Conservation (phyloP, 2,797 vertebrate species). For the Eptatretus atami region DNA sequence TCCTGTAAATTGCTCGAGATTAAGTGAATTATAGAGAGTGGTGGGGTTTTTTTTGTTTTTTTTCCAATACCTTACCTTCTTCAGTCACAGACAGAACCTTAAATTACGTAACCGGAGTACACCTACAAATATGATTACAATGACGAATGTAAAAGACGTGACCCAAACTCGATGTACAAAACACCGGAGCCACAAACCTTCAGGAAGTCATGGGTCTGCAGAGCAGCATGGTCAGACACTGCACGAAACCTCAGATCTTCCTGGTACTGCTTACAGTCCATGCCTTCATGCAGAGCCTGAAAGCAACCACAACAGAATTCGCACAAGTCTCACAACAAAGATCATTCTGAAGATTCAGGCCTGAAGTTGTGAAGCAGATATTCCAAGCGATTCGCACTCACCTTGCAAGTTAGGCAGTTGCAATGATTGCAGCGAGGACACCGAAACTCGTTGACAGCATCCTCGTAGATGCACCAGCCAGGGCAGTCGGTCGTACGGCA, state of each 20-base stretch:
- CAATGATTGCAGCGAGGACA: slow-evolving; percentile 34
- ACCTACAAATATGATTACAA: no score
- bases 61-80: no score
- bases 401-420: slow-evolving; percentile 53
- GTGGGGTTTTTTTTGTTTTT: no score
- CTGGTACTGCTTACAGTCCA: slow-evolving; percentile 54
- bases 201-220: slow-evolving; percentile 29
- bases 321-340: not conserved
- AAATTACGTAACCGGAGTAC: no score
- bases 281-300: slow-evolving; percentile 36
- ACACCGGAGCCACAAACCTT: slow-evolving; percentile 14
- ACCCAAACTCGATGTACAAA: no score
- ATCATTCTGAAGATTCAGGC: no score
- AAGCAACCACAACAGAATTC: not conserved
- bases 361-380: no score
- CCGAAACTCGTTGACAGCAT: slow-evolving; percentile 30
- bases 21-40: no score
- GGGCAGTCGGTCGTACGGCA: slow-evolving; percentile 30
- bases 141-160: no score
- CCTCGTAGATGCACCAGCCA: slow-evolving; percentile 48
- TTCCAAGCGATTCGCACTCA: slow-evolving; percentile 9
- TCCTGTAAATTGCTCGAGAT: no score
- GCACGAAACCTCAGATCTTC: slow-evolving; percentile 32
- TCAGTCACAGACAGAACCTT: no score
- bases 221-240: slow-evolving; percentile 28